Conservation (phyloP, 2,888 invertebrate genomes). For the Acrocera orbiculus region DNA sequence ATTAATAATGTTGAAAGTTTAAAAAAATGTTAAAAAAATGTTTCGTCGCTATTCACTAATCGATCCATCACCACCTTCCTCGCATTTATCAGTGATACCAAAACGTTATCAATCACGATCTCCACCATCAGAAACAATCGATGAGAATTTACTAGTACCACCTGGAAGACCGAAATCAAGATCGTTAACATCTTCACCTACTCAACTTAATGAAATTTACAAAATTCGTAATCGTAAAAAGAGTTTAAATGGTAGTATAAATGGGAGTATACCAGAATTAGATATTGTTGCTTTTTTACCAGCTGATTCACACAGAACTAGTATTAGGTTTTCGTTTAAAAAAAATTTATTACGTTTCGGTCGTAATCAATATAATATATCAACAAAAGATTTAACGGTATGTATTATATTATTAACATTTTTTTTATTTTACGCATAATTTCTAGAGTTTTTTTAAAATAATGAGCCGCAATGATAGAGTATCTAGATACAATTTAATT, state of each 20-base stretch:
- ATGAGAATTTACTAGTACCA: conserved; percentile 17
- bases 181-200: conserved; percentile 28
- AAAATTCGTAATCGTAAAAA: conserved; percentile 21
- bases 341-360: conserved; percentile 9
- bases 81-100: conserved; percentile 21
- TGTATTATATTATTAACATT: too few species aligned
- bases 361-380: too few species aligned
- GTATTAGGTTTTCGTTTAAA: conserved; percentile 12
- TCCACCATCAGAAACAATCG: conserved; percentile 12
- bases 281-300: background rate
- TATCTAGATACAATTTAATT: too few species aligned
- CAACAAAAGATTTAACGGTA: too few species aligned
- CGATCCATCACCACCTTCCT: conserved; percentile 20
- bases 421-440: too few species aligned
- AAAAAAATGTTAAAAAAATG: conserved; percentile 15
- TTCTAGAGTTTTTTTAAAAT: too few species aligned
- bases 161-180: conserved; percentile 20
- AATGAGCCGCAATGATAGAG: too few species aligned
- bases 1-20: too few species aligned
- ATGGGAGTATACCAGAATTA: background rate
- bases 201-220: conserved; percentile 5
- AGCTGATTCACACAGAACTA: conserved; percentile 10
- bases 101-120: conserved; percentile 12
- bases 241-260: too few species aligned
- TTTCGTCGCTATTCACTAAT: conserved; percentile 29